Percentiles rank a stretch among this genome's conserved stretches.
These are phyloP conservation scores for Cosmia trapezina DNA, from an alignment of 2,888 invertebrate species.

Conservation along the genomic window DNA sequence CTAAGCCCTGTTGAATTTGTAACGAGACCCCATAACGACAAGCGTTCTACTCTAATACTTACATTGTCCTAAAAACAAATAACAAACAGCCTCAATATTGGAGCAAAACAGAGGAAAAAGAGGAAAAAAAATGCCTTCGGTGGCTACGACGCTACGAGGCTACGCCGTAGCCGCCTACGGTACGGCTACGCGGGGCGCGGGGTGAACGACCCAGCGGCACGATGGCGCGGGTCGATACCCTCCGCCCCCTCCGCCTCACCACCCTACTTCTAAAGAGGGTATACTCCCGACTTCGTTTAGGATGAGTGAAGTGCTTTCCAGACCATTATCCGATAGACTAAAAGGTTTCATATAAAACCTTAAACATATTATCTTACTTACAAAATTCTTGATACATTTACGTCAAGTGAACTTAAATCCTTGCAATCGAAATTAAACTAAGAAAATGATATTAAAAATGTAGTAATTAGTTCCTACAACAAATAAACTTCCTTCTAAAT, in stretches of 20 bases:
- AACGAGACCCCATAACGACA: conserved; percentile 60
- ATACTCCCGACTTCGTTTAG: conserved; percentile 74
- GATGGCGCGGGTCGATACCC: conserved; percentile 86
- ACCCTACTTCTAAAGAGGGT: conserved; percentile 70
- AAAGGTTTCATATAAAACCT: conserved; percentile 73
- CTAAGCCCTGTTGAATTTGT: conserved; percentile 61
- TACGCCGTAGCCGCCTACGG: conserved; percentile 74
- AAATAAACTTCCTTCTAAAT: too few relatives aligned
- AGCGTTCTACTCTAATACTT: conserved; percentile 67
- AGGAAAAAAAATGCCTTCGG: conserved; percentile 70
- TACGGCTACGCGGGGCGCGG: conserved; percentile 78
- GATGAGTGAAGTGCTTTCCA: conserved; percentile 78
- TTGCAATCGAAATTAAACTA: not conserved
- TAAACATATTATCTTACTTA: conserved; percentile 66
- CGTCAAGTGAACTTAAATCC: not conserved
- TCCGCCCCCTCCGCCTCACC: conserved; percentile 62
- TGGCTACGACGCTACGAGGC: conserved; percentile 73
- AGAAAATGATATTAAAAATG: conserved; percentile 1
- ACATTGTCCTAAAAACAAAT: conserved; percentile 73
- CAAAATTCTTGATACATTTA: conserved; percentile 29
- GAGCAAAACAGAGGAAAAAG: conserved; percentile 69
- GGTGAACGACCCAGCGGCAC: conserved; percentile 85
- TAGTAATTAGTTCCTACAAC: conserved; percentile 2
- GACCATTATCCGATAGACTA: conserved; percentile 74
- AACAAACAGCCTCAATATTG: conserved; percentile 73